phyloP scores from a whole-genome alignment of 2,888 invertebrate genomes.

The Drosophila peninsularis region DNA sequence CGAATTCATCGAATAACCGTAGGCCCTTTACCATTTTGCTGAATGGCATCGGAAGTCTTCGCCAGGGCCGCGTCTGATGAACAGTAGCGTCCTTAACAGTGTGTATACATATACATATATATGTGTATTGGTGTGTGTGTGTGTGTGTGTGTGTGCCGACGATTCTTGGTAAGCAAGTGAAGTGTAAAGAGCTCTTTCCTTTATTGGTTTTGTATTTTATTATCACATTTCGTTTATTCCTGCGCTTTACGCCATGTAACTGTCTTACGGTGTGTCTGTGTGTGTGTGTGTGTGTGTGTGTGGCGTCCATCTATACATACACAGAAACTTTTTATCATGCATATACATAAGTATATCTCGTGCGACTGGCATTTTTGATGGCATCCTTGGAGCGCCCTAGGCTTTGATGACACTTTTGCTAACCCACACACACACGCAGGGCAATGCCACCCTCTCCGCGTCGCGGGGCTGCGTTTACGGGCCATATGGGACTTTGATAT shows the following conservation, averaged over 20 bases:
- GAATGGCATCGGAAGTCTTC: conserved; percentile 71
- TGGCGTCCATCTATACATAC: conserved; percentile 50
- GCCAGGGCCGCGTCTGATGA: conserved; percentile 49
- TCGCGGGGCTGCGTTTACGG: conserved; percentile 73
- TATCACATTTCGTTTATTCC: conserved; percentile 81
- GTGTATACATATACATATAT: conserved; percentile 36
- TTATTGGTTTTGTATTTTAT: conserved; percentile 84
- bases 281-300: conserved; percentile 23
- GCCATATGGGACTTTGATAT: conserved; percentile 85
- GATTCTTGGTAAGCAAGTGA: conserved; percentile 82
- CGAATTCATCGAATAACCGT: conserved; percentile 78
- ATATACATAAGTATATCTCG: conserved; percentile 31
- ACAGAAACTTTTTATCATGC: conserved; percentile 24
- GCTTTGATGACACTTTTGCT: conserved; percentile 79
- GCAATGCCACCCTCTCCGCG: conserved; percentile 14
- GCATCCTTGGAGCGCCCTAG: conserved; percentile 73
- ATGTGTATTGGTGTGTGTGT: conserved; percentile 22
- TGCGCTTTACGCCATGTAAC: conserved; percentile 56
- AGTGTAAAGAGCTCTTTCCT: conserved; percentile 84
- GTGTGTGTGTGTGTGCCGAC: conserved; percentile 44
- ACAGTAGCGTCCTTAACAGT: conserved; percentile 50
- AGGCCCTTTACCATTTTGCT: conserved; percentile 70
- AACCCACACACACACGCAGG: background rate
- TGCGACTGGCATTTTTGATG: conserved; percentile 67
- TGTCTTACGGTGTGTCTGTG: conserved; percentile 28